These are phyloP conservation scores for Sebastes paucispinis DNA, from an alignment of 2,797 vertebrate genomes.

Conservation along the genomic window DNA sequence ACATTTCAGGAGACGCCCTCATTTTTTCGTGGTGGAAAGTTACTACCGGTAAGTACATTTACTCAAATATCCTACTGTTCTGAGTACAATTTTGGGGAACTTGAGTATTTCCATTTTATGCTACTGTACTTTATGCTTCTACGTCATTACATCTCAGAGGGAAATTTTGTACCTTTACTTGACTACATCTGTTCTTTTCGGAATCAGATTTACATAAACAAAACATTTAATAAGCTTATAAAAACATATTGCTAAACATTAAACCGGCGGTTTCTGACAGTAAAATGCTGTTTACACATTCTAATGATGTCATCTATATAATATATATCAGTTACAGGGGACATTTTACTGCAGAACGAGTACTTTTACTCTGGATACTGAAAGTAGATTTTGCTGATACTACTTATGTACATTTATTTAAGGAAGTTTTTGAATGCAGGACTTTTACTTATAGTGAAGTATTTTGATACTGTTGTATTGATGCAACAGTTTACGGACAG, in stretches of 20 bases:
- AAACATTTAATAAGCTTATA: not conserved
- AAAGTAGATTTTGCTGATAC: not conserved
- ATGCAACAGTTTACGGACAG: no score
- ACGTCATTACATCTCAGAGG: not conserved
- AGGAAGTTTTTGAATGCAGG: not conserved
- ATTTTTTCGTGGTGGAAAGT: not conserved
- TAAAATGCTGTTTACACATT: not conserved
- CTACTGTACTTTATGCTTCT: not conserved
- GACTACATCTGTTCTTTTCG: not conserved
- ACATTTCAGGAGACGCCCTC: not conserved
- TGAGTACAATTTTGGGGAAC: no score
- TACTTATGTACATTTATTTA: not conserved
- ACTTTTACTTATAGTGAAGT: accelerated
- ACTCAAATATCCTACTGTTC: not conserved
- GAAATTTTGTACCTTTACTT: not conserved
- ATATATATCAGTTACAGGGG: not conserved
- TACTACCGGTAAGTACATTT: not conserved
- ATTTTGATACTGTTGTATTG: no score
- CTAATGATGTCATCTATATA: not conserved
- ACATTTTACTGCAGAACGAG: not conserved
- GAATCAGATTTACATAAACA: not conserved
- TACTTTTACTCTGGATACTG: no score
- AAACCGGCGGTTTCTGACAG: not conserved
- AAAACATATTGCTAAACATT: not conserved
- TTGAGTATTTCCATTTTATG: not conserved